Evolutionary conservation across 2,888 invertebrate genomes (phyloP).

Genomic region (Tethea ocularis): DNA sequence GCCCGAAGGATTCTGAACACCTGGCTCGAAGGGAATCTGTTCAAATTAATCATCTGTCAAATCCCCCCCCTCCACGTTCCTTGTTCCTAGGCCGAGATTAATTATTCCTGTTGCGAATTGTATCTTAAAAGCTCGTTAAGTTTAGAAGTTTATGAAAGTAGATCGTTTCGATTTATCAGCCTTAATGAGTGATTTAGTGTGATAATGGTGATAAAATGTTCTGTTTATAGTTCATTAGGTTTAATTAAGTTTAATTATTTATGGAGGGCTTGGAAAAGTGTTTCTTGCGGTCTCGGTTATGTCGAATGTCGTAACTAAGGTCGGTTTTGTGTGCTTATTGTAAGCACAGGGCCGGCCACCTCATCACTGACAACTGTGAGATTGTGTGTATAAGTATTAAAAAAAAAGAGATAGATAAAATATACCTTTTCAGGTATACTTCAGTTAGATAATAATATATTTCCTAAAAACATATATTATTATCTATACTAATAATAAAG

Average conservation of each 20-base stretch:
- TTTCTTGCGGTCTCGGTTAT: not conserved
- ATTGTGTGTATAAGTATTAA: too few relatives aligned
- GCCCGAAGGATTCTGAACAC: conserved; percentile 40
- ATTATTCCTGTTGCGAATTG: conserved; percentile 52
- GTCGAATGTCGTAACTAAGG: too few relatives aligned
- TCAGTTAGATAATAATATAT: too few relatives aligned
- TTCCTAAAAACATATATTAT: too few relatives aligned
- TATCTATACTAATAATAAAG: too few relatives aligned
- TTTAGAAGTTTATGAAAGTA: conserved; percentile 18
- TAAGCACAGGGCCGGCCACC: too few relatives aligned
- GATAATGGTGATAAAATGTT: conserved; percentile 2
- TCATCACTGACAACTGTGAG: too few relatives aligned
- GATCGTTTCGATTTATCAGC: conserved; percentile 6
- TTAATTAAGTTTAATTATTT: not conserved
- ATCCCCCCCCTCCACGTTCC: conserved; percentile 29
- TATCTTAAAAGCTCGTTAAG: conserved; percentile 37
- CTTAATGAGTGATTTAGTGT: not conserved
- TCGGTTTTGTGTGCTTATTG: too few relatives aligned
- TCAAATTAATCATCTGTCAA: conserved; percentile 65
- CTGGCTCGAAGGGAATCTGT: conserved; percentile 51
- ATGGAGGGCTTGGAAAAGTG: not conserved
- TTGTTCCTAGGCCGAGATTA: conserved; percentile 42
- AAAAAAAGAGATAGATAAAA: too few relatives aligned
- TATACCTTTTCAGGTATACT: too few relatives aligned
- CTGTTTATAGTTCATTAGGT: not conserved